These are phyloP conservation scores for Zoanthus sociatus DNA, from an alignment of 92 coral and sea anemone species.

Conservation along the genomic window DNA sequence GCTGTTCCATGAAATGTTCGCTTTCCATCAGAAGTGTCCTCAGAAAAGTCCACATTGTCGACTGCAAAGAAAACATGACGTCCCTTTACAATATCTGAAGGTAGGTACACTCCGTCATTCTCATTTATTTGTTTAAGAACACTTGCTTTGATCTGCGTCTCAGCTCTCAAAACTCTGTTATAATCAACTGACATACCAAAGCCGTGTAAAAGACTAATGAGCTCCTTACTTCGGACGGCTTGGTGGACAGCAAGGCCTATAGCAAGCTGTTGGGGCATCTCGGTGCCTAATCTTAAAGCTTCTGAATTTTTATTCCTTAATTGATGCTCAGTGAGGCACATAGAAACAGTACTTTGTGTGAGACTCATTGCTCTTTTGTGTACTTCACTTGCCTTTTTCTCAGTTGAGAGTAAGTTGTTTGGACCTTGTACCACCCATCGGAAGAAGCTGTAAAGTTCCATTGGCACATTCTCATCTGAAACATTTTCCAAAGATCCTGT, in stretches of 20 bases:
- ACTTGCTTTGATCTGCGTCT: slow-evolving; percentile 48
- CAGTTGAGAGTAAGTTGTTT: not conserved
- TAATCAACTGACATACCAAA: slow-evolving; percentile 68
- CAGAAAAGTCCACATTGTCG: slow-evolving; percentile 58
- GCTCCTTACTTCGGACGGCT: slow-evolving; percentile 46
- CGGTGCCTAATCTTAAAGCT: slow-evolving; percentile 13
- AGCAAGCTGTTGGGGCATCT: slow-evolving; percentile 69
- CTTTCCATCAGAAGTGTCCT: slow-evolving; percentile 62
- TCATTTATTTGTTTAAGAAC: slow-evolving; percentile 61
- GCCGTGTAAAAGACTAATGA: slow-evolving; percentile 56
- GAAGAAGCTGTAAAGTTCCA: slow-evolving; percentile 19
- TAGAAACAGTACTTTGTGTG: slow-evolving; percentile 47
- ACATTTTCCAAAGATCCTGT: slow-evolving; percentile 59
- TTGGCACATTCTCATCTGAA: slow-evolving; percentile 48
- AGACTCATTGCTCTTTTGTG: slow-evolving; percentile 52
- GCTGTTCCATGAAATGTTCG: slow-evolving; percentile 74
- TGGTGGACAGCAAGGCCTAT: slow-evolving; percentile 60
- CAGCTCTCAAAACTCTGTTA: slow-evolving; percentile 64
- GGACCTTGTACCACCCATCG: not conserved
- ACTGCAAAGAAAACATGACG: slow-evolving; percentile 66
- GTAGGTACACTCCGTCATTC: slow-evolving; percentile 61
- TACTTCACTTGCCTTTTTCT: not conserved
- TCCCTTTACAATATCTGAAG: slow-evolving; percentile 66
- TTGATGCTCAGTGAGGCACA: slow-evolving; percentile 63
- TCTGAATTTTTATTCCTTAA: slow-evolving; percentile 54